Evolutionary conservation across 2,888 invertebrate genomes (phyloP), one percentile per base, ranked within the genome.

Genomic region (Sisyra terminalis): DNA sequence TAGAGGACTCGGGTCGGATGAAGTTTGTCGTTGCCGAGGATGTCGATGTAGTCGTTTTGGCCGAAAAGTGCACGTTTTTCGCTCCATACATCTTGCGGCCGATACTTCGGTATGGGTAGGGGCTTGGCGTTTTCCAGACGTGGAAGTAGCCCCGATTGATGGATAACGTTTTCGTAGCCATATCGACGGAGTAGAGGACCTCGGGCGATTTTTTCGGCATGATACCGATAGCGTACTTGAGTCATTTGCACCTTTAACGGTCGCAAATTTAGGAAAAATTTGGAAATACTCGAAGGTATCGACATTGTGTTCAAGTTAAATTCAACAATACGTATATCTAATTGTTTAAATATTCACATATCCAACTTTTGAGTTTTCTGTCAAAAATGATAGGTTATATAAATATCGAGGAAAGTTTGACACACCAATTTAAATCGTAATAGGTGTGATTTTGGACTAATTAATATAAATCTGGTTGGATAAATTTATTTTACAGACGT

Each of bases 1-100:
- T 92, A 90, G 10, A 90, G 60, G 10, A 93, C 74, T 56, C 76
- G 80, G 0, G 83, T 78, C 0, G 96, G 94, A 58, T 92, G 87
- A 44, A 75, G 48, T 11, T 70, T 69, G 29, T 85, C 87, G 55
- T 81, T 76, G 2, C 96, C 96, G 41, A 97, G 68, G 45, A 97
- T 92, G 59, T 97, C 94, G 49, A 96, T 92, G 56, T 94, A 96
- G 61, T 96, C 94, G 65, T 96, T 96, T 59, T 93, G 93, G 0
- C 96, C 96, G 65, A 86, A 90, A 1, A 89, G 59, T 2, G 92
- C 89, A 54, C 73, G 73, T 51, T 77, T 80, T 50, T 77, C 71
- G 0, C 66, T 56, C 93, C 93, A 96, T 1, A 61, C 54, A 62
- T 89, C 74, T 49, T 65, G 70, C 3, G 88, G 88, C 43, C 73